Evolutionary conservation across 2,797 vertebrate genomes (phyloP), one percentile per base, ranked within the genome.

Genomic region (Scleropages formosus): DNA sequence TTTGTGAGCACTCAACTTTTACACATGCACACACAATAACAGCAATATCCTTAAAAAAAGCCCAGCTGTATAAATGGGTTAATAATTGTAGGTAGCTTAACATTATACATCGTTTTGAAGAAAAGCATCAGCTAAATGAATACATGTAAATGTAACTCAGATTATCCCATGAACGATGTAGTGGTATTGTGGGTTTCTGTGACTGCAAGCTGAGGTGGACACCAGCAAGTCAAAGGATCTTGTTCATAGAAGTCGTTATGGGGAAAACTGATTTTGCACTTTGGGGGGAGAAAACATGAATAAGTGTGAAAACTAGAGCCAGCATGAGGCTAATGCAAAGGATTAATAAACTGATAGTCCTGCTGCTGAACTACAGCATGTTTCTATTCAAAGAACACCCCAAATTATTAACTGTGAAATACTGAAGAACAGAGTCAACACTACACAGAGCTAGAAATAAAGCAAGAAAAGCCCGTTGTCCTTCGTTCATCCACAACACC

Each of bases 211-310:
- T 72, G 56, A 20, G 60, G 72, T 56, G 79, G n/a, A 20, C 74
- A 78, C 85, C 81, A 84, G 83, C 83, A 80, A 49, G 80, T 76
- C 81, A 77, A 74, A 69, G 68, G 80, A 78, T 16, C 15, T 20
- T 15, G 39, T 60, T 67, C 44, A 12, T 18, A 20, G 75, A 24
- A 44, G 11, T 15, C 53, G 66, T 47, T 58, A 59, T 22, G 51
- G 46, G 65, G 39, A 75, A 27, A 16, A 18, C 69, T 31, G 71
- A 47, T 24, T 27, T 47, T 58, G 8, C 26, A 15, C 56, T 51
- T 56, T n/a, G 8, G 49, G 24, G 26, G n/a, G n/a, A 8, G 31
- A 22, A 22, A 61, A 18, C 4, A 4, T 61, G 16, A 61, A 12
- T 22, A 24, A 26, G 27, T 27, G 27, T 53, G 56, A 76, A 44